Evolutionary conservation across 2,797 vertebrate species (phyloP), one percentile per base, ranked within the genome.

Genomic region (Channa striata): DNA sequence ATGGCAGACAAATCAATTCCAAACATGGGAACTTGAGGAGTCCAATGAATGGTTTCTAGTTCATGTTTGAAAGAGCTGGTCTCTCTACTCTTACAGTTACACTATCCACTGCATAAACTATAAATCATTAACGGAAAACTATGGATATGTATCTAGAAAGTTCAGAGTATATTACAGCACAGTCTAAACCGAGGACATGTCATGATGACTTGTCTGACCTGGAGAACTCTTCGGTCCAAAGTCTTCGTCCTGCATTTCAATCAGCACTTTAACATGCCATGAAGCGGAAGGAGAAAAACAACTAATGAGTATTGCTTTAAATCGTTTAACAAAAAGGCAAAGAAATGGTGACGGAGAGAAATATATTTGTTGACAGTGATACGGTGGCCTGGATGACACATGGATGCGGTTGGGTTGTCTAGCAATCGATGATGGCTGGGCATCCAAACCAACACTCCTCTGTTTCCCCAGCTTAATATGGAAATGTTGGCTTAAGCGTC

Each of bases 201-300:
- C 80, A 57, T 72, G 72, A 59, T 62, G 85, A 87, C 87, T 89
- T 82, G 77, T 91, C 93, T 94, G 92, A 94, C 92, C 93, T 94
- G 93, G 90, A 82, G 93, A 91, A 81, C 87, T 82, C 93, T 90
- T 94, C 92, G 85, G 77, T 91, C 90, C 87, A 87, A 91, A 81
- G 90, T 94, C 93, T 92, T 93, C 90, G 0, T 94, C 90, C 90
- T 93, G 92, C 91, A 94, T 93, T 93, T 95, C 92, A 94, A 93
- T 93, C 91, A 93, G 88, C 91, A 94, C 93, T 95, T 94, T 89
- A 92, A 90, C 89, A 88, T 89, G 87, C 88, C 89, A 88, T 91
- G 90, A 90, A 87, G 85, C 67, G 78, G 85, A 91, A 87, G 89
- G 89, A 91, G 89, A 89, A 90, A 92, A 89, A 90, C 72, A 91